These are phyloP conservation scores for Calliopsis andreniformis DNA, from an alignment of 1,140 invertebrate species.

Conservation along the genomic window DNA sequence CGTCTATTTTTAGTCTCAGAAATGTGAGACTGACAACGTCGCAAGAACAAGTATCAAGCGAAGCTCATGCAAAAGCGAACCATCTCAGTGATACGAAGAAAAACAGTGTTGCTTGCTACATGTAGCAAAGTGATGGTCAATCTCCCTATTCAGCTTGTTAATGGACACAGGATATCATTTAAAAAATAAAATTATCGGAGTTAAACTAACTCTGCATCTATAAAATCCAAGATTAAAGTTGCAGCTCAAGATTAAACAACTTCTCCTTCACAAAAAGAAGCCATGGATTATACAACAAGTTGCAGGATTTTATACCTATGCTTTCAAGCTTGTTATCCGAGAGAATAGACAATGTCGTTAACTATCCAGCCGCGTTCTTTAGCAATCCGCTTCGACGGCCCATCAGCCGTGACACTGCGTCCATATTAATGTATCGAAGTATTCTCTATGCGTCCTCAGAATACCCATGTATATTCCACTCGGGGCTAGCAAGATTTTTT, in stretches of 20 bases:
- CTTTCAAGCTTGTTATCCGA: constrained; percentile 8
- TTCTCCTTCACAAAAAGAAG: too few species aligned
- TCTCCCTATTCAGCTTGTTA: too few species aligned
- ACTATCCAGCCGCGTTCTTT: constrained; percentile 12
- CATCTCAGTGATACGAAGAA: too few species aligned
- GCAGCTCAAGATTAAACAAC: too few species aligned
- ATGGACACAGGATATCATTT: too few species aligned
- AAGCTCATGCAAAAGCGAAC: background rate
- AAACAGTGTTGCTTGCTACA: too few species aligned
- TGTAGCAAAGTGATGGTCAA: too few species aligned
- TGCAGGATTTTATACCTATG: too few species aligned
- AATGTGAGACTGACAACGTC: background rate
- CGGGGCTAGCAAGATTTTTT: constrained; percentile 1
- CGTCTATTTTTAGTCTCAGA: background rate
- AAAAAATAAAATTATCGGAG: too few species aligned
- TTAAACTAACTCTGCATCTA: too few species aligned
- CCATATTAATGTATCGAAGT: constrained; percentile 16
- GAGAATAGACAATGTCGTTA: background rate
- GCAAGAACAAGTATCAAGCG: background rate
- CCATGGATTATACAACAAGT: too few species aligned
- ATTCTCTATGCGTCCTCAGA: constrained; percentile 21
- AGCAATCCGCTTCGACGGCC: background rate
- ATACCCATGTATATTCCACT: background rate
- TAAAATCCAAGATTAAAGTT: too few species aligned
- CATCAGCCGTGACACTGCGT: background rate